Evolutionary conservation across 2,888 invertebrate species (phyloP).

Genomic region (Boloria euphrosyne): DNA sequence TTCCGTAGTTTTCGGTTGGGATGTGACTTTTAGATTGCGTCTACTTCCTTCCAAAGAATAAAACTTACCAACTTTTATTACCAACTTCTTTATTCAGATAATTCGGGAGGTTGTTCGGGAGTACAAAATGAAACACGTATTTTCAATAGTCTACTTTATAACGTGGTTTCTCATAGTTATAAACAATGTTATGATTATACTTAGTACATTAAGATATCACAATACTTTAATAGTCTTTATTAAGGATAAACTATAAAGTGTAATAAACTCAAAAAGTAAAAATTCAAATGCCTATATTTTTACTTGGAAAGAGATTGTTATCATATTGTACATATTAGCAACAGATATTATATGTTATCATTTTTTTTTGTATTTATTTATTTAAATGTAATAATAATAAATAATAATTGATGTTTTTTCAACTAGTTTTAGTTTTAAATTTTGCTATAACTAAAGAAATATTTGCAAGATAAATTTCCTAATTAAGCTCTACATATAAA

Average conservation of each 20-base stretch:
- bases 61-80: constrained; percentile 28
- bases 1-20: constrained; percentile 3
- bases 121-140: constrained; percentile 60
- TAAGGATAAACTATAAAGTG: constrained; percentile 38
- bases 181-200: constrained; percentile 60
- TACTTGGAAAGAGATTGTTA: no score
- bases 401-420: background rate
- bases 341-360: background rate
- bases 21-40: constrained; percentile 30
- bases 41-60: constrained; percentile 28
- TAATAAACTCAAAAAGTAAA: constrained; percentile 23
- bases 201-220: constrained; percentile 73
- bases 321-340: background rate
- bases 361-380: background rate
- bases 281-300: no score
- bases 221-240: constrained; percentile 76
- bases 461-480: background rate
- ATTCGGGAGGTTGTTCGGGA: constrained; percentile 25
- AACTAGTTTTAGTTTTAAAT: background rate
- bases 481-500: constrained; percentile 1
- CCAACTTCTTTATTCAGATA: constrained; percentile 26
- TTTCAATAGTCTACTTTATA: constrained; percentile 63
- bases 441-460: background rate
- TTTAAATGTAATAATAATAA: no score
- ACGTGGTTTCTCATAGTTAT: constrained; percentile 59